Conservation (phyloP, 2,113 vertebrate genomes). For the Dendrocopos noguchii region DNA sequence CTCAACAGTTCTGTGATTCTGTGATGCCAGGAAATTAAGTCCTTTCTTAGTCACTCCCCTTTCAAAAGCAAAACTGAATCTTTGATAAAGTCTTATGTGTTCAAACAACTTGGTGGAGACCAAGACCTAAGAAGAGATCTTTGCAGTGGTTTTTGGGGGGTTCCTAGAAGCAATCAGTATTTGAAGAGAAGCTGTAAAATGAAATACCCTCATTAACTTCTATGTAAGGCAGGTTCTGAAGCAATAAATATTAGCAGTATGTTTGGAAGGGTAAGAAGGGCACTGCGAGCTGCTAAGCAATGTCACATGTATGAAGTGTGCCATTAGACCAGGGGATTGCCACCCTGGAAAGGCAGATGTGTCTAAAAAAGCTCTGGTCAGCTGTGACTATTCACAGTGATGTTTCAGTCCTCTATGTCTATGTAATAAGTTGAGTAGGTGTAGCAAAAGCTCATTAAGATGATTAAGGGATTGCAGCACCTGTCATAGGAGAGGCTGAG, state of each 20-base stretch:
- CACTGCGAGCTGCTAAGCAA: not conserved
- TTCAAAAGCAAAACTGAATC: not conserved
- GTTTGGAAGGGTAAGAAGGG: not conserved
- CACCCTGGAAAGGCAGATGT: not conserved
- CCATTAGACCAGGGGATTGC: not conserved
- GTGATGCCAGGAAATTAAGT: not conserved
- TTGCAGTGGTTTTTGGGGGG: not conserved
- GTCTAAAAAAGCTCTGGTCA: not conserved
- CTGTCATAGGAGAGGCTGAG: not conserved
- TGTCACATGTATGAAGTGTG: not conserved
- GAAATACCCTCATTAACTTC: not conserved
- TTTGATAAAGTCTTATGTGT: not conserved
- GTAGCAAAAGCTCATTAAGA: not conserved
- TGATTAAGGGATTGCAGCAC: not conserved
- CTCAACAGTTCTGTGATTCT: too few relatives aligned
- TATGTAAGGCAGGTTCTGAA: not conserved
- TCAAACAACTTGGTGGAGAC: not conserved
- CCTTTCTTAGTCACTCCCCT: not conserved
- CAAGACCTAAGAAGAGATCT: not conserved
- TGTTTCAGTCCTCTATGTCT: not conserved
- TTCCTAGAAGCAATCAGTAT: not conserved
- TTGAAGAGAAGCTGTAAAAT: slow-evolving; percentile 2
- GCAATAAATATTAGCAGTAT: not conserved
- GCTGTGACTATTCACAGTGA: not conserved
- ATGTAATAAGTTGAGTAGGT: not conserved